A percentile compares a stretch with the other conserved stretches of the same genome.
phyloP scores from a whole-genome alignment of 2,113 vertebrate species.

The Psittacula cyanocephala region DNA sequence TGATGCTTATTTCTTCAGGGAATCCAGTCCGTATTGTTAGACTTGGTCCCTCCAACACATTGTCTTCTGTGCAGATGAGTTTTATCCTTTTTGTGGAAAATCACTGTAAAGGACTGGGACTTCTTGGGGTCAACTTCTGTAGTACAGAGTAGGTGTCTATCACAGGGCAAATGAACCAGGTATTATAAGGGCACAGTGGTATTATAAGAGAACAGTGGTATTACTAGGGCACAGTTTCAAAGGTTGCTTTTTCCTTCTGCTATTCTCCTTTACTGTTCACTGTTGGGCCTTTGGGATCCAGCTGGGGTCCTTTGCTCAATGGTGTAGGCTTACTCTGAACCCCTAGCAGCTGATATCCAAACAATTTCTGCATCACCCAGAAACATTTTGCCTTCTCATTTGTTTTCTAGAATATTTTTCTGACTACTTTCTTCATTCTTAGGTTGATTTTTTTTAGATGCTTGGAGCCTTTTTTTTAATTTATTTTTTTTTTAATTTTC shows the following conservation, averaged over 20 bases:
- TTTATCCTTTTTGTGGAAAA: not conserved
- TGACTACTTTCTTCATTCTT: not conserved
- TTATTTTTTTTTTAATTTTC: not conserved
- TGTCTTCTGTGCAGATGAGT: not conserved
- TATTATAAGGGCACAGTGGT: not conserved
- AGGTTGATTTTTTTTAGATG: not conserved
- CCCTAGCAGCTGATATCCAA: not conserved
- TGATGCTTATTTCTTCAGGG: not conserved
- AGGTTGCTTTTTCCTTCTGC: not conserved
- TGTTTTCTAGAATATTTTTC: not conserved
- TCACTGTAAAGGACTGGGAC: not conserved
- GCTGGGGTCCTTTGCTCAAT: not conserved
- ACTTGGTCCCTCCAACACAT: not conserved
- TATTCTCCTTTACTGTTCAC: not conserved
- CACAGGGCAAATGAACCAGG: not conserved
- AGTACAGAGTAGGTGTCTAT: rapidly evolving
- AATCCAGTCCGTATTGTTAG: not conserved
- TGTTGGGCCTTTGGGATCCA: not conserved
- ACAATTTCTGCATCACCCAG: not conserved
- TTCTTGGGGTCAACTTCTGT: not conserved
- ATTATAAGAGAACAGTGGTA: too few relatives aligned
- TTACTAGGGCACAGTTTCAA: not conserved
- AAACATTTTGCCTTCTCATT: not conserved
- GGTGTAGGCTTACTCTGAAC: not conserved
- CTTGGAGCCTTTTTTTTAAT: not conserved